Base-by-base conservation (phyloP, 1,140 invertebrate species). In the Neuroterus valhalla region DNA sequence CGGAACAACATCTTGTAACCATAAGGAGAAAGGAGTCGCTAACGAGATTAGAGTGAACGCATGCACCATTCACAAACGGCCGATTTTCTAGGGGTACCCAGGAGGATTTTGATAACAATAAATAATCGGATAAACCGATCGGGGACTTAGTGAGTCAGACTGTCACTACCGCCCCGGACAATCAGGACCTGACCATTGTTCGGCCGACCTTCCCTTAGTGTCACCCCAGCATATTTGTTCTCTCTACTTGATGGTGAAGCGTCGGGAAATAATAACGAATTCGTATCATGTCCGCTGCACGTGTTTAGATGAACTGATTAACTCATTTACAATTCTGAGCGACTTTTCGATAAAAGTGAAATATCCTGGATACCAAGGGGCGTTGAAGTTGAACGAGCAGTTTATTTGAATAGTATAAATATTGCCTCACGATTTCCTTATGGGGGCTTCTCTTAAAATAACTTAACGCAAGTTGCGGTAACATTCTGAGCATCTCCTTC, bases 101-200 rank as follows among this genome's bases (percentile, higher is more conserved):
- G 74, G 71, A 78, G 79, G 79, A 85, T 87, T 86, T 85, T 83
- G 85, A 85, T 84, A 83, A 84, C 82, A 81, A 86, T 85, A 85
- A 86, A 87, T 87, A 87, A 87, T 87, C 85, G 84, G 85, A 87
- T 87, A 76, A 85, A 81, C 69, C 72, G 83, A 86, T 86, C 82
- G 81, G 76, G 76, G 74, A 85, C 81, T 85, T 80, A 79, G 77
- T 84, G 82, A 87, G 77, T 85, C 82, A 81, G 82, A 78, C 76
- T 43, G 45, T 45, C 48, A 48, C 68, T 66, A 66, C 55, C 66
- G 50, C 52, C 23, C 46, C 70, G 78, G 79, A 82, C 82, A 85
- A 85, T 84, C 78, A 67, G 68, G 44, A 78, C 66, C 69, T 75
- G 17, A 23, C 50, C 69, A 78, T 86, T 80, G 82, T 82, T 68